Conservation (phyloP, 2,797 vertebrate species). For the Syngnathus acus region DNA sequence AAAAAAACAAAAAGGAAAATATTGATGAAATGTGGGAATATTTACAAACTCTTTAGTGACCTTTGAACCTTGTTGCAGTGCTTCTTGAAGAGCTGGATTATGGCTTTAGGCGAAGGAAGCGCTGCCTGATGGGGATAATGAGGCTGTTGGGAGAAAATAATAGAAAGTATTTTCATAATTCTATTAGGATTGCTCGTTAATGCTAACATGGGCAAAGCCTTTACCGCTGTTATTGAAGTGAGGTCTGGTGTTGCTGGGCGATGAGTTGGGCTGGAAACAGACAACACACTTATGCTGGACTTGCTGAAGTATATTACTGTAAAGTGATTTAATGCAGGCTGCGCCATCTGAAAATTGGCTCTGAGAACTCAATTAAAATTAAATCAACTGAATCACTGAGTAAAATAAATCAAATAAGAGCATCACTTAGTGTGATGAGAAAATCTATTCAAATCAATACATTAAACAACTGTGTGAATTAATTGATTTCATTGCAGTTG, state of each 20-base stretch:
- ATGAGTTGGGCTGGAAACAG: slow-evolving; percentile 39
- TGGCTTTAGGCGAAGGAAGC: slow-evolving; percentile 37
- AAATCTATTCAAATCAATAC: too few species aligned
- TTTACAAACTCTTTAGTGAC: background rate
- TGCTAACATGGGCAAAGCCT: background rate
- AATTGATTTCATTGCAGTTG: too few species aligned
- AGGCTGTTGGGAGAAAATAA: slow-evolving; percentile 25
- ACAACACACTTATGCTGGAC: background rate
- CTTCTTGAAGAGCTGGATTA: slow-evolving; percentile 48
- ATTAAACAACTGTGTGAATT: too few species aligned
- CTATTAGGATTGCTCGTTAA: background rate
- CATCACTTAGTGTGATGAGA: too few species aligned
- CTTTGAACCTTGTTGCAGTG: slow-evolving; percentile 56
- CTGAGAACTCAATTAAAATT: too few species aligned
- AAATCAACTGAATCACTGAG: too few species aligned
- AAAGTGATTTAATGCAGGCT: too few species aligned
- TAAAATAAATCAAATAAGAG: too few species aligned
- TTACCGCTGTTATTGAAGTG: slow-evolving; percentile 20
- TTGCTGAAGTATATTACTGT: too few species aligned
- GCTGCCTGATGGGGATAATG: slow-evolving; percentile 34
- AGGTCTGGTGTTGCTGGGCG: slow-evolving; percentile 18
- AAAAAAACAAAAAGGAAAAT: background rate
- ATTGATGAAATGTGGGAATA: background rate
- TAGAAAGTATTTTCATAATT: background rate
- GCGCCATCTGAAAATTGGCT: too few species aligned